Percentiles rank a stretch among this genome's conserved stretches.
phyloP scores from a whole-genome alignment of 2,797 vertebrate genomes.

The Crotalus adamanteus region DNA sequence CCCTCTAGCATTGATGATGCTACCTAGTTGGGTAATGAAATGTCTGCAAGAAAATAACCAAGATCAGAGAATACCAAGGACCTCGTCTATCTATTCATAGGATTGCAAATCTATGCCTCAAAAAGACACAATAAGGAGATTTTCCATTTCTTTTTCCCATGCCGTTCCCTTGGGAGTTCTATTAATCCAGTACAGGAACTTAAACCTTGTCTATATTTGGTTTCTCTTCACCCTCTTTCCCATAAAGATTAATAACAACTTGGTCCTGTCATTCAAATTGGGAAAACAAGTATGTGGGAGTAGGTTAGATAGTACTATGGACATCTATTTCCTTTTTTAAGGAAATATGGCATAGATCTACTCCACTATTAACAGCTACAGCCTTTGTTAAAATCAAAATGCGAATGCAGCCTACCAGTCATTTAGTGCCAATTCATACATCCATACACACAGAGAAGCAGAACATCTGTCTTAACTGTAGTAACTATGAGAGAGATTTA shows the following conservation, averaged over 20 bases:
- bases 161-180: no score
- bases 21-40: no score
- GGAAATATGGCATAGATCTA: neutral
- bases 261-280: neutral
- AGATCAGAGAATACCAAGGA: no score
- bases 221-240: no score
- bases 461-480: no score
- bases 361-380: neutral
- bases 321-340: neutral
- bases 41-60: no score
- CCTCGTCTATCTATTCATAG: neutral
- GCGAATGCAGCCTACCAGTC: slow-evolving; percentile 2
- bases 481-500: no score
- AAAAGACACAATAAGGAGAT: no score
- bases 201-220: no score
- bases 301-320: neutral
- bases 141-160: no score
- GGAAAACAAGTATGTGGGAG: neutral
- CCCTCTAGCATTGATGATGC: no score
- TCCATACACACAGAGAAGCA: slow-evolving; percentile 2
- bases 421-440: slow-evolving; percentile 42
- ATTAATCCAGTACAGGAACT: no score
- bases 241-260: neutral
- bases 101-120: neutral
- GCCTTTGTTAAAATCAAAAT: slow-evolving; percentile 34